Base-by-base conservation (phyloP, 2,113 vertebrate species). In the Chlorodrepanis virens region DNA sequence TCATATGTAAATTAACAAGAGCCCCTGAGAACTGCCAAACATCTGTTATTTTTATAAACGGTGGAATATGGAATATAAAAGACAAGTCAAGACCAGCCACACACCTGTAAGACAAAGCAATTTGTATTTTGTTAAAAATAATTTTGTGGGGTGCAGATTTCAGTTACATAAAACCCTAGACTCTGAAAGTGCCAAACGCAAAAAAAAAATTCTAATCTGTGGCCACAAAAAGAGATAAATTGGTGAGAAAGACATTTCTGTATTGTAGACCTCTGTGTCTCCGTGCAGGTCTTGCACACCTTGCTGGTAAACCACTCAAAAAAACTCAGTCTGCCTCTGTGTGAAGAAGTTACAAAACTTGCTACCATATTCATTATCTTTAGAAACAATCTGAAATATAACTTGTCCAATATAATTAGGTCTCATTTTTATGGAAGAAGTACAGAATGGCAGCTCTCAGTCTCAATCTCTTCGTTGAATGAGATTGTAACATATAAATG, bases 261-360 rank as follows among this genome's bases (percentile, higher is more conserved):
- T 59, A 39, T 10, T 59, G 39, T 17, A 82, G 35, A 79, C 23
- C 33, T 40, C 67, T 77, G 12, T 33, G 39, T 47, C 52, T 80
- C 23, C 18, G 47, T n/a, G 9, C 28, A 21, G 1, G 15, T 52
- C 89, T 60, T 74, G 19, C 39, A 45, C 0, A 0, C 12, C 7
- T 45, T 89, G 37, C n/a, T 75, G 54, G 20, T 63, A 89, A 89
- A 91, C 72, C 89, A 87, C 76, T 59, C 37, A 33, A 92, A 75
- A 75, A 72, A 50, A 0, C 2, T 5, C 10, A 52, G 17, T 9
- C 12, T 44, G 7, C 3, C 20, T 9, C 40, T n/a, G 9, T 57
- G n/a, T 31, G 37, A 80, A 92, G 28, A 81, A 87, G 9, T 27
- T 53, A 10, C 31, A 79, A 57, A 74, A 13, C 6, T 14, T 77